phyloP scores from a whole-genome alignment of 2,113 vertebrate species.

The Osmerus eperlanus region DNA sequence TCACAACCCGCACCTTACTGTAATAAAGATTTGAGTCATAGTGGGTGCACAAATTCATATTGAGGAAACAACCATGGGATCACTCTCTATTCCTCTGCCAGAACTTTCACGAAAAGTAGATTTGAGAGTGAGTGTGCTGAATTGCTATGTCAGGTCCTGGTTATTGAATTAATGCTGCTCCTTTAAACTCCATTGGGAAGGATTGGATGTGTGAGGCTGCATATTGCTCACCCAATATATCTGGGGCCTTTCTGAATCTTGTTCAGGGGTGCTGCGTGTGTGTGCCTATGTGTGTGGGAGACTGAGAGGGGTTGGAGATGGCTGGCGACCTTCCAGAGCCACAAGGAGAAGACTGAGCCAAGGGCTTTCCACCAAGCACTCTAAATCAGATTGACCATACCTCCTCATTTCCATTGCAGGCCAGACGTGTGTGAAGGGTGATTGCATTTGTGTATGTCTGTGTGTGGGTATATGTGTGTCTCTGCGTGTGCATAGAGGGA shows the following conservation, averaged over 20 bases:
- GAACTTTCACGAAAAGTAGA: constrained; percentile 52
- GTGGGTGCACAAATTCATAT: constrained; percentile 56
- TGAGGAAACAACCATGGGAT: constrained; percentile 60
- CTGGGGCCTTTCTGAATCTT: not conserved
- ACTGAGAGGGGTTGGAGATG: not conserved
- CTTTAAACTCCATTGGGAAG: constrained; percentile 48
- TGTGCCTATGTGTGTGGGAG: not conserved
- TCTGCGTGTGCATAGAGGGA: not conserved
- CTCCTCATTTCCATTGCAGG: constrained; percentile 2
- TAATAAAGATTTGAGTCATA: constrained; percentile 59
- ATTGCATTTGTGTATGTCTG: constrained; percentile 6
- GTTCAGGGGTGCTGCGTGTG: not conserved
- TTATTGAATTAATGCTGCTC: constrained; percentile 60
- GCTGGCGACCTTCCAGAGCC: constrained; percentile 49
- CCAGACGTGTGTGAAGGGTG: not conserved
- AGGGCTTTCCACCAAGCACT: constrained; percentile 34
- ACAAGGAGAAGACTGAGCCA: constrained; percentile 41
- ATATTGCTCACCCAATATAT: constrained; percentile 7
- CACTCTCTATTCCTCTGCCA: constrained; percentile 52
- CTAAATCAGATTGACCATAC: constrained; percentile 37
- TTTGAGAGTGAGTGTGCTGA: constrained; percentile 51
- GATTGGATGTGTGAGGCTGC: constrained; percentile 1
- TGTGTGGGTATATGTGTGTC: constrained; percentile 8
- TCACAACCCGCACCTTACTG: not conserved
- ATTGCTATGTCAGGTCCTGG: constrained; percentile 48